Percentiles rank a stretch among this genome's conserved stretches.
Evolutionary conservation across 2,888 invertebrate genomes (phyloP).

Genomic region (Dolichopus griseipennis): DNA sequence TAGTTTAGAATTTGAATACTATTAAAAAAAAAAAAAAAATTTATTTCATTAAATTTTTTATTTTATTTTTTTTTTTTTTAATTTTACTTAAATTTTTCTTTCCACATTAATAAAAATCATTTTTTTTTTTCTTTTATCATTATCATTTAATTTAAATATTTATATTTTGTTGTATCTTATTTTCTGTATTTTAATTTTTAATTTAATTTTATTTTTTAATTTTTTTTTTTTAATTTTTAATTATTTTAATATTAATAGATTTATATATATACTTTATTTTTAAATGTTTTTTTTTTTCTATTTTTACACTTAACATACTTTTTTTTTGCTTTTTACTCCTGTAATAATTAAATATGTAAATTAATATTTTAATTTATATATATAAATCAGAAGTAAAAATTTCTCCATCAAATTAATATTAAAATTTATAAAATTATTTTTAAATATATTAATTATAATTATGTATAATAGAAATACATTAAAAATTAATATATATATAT

Average conservation of each 20-base stretch:
- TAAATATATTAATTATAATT: background rate
- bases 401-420: no score
- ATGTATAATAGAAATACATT: no score
- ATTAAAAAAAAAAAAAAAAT: no score
- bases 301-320: background rate
- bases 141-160: constrained; percentile 3
- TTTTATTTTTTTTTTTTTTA: background rate
- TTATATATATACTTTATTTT: no score
- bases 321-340: no score
- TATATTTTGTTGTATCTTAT: constrained; percentile 3
- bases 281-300: background rate
- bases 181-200: background rate
- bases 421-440: background rate
- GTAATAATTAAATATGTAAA: no score
- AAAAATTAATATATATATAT: background rate
- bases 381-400: background rate
- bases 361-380: background rate
- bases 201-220: background rate
- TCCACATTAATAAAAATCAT: constrained; percentile 1
- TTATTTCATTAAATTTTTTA: background rate
- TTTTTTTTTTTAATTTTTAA: no score
- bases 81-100: background rate
- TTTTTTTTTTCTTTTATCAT: background rate
- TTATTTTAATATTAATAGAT: background rate
- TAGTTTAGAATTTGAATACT: no score